These are phyloP conservation scores for Bothrops jararaca DNA, from an alignment of 2,113 vertebrate genomes.

Conservation along the genomic window DNA sequence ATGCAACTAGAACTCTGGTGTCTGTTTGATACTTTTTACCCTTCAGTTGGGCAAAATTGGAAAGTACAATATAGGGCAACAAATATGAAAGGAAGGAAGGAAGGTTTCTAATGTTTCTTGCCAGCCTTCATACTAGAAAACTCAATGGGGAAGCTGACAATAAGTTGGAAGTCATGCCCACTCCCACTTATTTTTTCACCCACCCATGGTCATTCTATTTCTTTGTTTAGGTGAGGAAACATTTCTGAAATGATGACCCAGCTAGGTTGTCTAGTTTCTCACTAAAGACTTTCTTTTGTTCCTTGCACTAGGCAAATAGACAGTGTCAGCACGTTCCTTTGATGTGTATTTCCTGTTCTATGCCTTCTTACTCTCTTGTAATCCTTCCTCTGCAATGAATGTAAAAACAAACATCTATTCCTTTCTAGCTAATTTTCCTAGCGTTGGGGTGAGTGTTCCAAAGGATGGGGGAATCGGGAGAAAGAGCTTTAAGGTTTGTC, in stretches of 20 bases:
- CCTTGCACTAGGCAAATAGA: neutral
- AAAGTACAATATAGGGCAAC: neutral
- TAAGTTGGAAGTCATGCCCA: neutral
- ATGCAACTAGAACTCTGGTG: neutral
- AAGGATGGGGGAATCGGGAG: neutral
- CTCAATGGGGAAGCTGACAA: neutral
- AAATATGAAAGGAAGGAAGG: neutral
- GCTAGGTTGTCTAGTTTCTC: neutral
- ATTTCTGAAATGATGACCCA: neutral
- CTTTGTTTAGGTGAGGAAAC: neutral
- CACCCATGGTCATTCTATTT: neutral
- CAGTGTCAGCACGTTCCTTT: neutral
- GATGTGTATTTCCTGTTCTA: neutral
- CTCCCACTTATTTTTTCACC: too few relatives aligned
- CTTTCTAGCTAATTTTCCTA: neutral
- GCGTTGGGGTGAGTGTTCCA: neutral
- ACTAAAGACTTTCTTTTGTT: neutral
- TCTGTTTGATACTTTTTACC: neutral
- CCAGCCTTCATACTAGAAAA: neutral
- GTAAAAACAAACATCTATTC: neutral
- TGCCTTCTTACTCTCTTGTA: neutral
- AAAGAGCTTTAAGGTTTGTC: neutral
- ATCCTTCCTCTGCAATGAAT: neutral
- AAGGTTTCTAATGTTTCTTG: neutral
- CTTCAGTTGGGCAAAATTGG: neutral